Base-by-base conservation (phyloP, 2,113 vertebrate genomes). In the Cyprinodon variegatus region DNA sequence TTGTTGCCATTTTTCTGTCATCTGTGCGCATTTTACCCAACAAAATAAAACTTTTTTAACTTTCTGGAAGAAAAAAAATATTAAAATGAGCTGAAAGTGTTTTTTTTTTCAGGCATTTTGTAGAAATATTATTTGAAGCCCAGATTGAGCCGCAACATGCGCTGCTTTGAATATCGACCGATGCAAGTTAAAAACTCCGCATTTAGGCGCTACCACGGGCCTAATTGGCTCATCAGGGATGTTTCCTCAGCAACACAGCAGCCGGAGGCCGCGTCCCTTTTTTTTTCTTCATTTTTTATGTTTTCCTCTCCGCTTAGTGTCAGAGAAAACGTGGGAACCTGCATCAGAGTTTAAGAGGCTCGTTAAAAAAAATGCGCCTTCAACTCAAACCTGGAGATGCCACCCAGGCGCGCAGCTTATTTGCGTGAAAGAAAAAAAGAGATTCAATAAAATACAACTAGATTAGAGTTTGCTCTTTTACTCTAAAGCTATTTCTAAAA, bases 141-240 rank as follows among this genome's bases (percentile, higher is more conserved):
- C 77, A 84, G 83, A 92, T 83, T 90, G 82, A 88, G 71, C 82
- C 77, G 89, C 72, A 72, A 65, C 85, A 74, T 77, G 82, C 78
- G 61, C 84, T 83, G 71, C 61, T 90, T 60, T 85, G 89, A 80
- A 93, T 92, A 91, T 92, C 86, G 90, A 93, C 91, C 86, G 78
- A 63, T 70, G 79, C 82, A 87, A 82, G 89, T 89, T 90, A 88
- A 91, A 90, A 89, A 83, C n/a, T 81, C 84, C 77, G 76, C 60
- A 83, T 91, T 91, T 90, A 91, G 89, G 87, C 89, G 85, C 85
- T 83, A 82, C 82, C 75, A 65, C 87, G 76, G 83, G 83, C 75
- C 86, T 92, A 92, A 92, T 92, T 93, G 88, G 80, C 89, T 86
- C 88, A 91, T 90, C 91, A 83, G 82, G 89, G 88, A 83, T 91